Evolutionary conservation across 2,888 invertebrate species (phyloP), one percentile per base, ranked within the genome.

Genomic region (Drymonia ruficornis): DNA sequence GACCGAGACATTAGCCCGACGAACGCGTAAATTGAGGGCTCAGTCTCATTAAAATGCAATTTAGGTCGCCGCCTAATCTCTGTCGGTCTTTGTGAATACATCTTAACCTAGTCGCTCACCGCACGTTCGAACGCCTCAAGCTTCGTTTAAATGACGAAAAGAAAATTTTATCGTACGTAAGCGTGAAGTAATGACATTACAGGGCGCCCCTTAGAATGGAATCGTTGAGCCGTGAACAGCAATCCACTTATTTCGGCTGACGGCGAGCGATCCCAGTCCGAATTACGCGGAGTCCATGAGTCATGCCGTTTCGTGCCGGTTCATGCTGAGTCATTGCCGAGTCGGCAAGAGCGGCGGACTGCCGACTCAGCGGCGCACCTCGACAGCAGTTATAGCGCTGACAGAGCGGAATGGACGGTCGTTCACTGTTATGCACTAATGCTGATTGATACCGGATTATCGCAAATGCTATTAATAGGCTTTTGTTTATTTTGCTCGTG

Each of bases 241-340:
- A 88, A 90, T 90, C 85, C 82, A 89, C 85, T 90, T 90, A 90
- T 90, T 89, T 85, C 82, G 78, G 85, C 83, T 84, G 84, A 84
- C 82, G 83, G 79, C 80, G 70, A 80, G 76, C 81, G 84, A 81
- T 81, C 79, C 82, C 75, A 73, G 74, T 68, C 72, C 68, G 76
- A 80, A 82, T 84, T 78, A 69, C 77, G 86, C 68, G 62, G 81
- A 84, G 83, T 87, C 34, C 89, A 89, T 81, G 86, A 83, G 72
- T 86, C 84, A 82, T 73, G 71, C 70, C 75, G 70, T 63, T 72
- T 68, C 61, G 67, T 64, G 67, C 59, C 70, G 74, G 71, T 59
- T 78, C 65, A 63, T 74, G 90, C 89, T 87, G 89, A 91, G 75
- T 91, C 89, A 88, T 66, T 72, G 64, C 74, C 74, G 78, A 79